Evolutionary conservation across 2,113 vertebrate species (phyloP), one percentile per base, ranked within the genome.

Genomic region (Amphilophus citrinellus): DNA sequence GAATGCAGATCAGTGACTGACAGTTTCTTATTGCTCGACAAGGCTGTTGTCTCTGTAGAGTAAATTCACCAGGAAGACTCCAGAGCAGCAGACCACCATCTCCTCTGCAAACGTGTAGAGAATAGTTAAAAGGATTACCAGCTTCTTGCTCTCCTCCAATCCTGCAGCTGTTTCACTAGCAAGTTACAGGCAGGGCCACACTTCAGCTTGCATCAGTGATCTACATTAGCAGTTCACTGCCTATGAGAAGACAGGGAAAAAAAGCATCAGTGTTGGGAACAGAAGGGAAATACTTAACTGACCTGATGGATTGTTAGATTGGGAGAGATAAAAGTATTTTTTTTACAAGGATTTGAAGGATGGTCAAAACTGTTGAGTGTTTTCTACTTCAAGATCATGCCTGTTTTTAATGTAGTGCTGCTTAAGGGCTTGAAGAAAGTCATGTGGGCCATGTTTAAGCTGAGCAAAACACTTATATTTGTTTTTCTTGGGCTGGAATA

Each of bases 91-190:
- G 91, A 68, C 61, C 68, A 76, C 39, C 82, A 62, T 89, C 81
- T 76, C 53, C 20, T 90, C 66, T 57, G 57, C 78, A 87, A 59
- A 71, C 77, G 63, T 32, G 22, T 56, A 71, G 59, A 81, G 77
- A 87, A 88, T 84, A 81, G 71, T 87, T 78, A 83, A 85, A 73
- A 85, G 61, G 86, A 91, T 88, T 85, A 89, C 15, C 2, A 3
- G 22, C 71, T 62, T 84, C 61, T 68, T 85, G 76, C 60, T 89
- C 65, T 84, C 59, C 59, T 65, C 68, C 76, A 86, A 73, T 88
- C 62, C 77, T 77, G 79, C 84, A 82, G 77, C 75, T 79, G 68
- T 89, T 91, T 87, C 75, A 20, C 76, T 17, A 65, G 61, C 61
- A 39, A 59, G 79, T 83, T 76, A 73, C 60, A 77, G 71, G 76